Evolutionary conservation across 2,113 vertebrate genomes (phyloP), one percentile per base, ranked within the genome.

Genomic region (Archocentrus centrarchus): DNA sequence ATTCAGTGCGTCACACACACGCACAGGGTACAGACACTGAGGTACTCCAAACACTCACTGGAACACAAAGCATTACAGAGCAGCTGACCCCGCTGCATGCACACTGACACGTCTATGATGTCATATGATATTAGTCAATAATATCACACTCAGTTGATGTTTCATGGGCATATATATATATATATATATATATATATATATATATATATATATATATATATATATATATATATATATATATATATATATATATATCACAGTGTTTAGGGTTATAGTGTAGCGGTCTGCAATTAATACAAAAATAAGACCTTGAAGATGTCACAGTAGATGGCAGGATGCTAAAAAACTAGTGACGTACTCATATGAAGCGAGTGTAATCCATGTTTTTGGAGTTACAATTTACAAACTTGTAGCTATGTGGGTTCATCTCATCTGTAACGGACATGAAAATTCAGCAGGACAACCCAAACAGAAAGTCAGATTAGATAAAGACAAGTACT

Each of bases 1-100:
- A 88, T 80, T 80, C 8, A 84, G 79, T 88, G 77, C 81, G 82
- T 92, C 89, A 93, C 1, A n/a, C 60, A 44, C 55, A 57, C 59
- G 44, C 14, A 59, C 32, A 55, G 47, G 2, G 32, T 39, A 58
- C 53, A 58, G n/a, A 75, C 53, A 75, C 9, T 8, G 37, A 39
- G 18, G 35, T 3, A 35, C 47, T 57, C 50, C 27, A 2, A 53
- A 53, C 68, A 73, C 68, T 35, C 47, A 55, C 68, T 73, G 68
- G 68, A 53, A 73, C 47, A 73, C 18, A 8, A 47, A 27, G 47
- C 47, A 73, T 55, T 55, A 32, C 11, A 55, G 47, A 55, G 68
- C 68, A 55, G 47, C 68, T 35, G 68, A 73, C 7, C 1, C 2
- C 17, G 20, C 24, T 11, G 6, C 17, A 53, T 32, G 66, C 27